Percentiles rank a stretch among this genome's conserved stretches.
Evolutionary conservation across 2,888 invertebrate species (phyloP).

Genomic region (Oeneis ivallda): DNA sequence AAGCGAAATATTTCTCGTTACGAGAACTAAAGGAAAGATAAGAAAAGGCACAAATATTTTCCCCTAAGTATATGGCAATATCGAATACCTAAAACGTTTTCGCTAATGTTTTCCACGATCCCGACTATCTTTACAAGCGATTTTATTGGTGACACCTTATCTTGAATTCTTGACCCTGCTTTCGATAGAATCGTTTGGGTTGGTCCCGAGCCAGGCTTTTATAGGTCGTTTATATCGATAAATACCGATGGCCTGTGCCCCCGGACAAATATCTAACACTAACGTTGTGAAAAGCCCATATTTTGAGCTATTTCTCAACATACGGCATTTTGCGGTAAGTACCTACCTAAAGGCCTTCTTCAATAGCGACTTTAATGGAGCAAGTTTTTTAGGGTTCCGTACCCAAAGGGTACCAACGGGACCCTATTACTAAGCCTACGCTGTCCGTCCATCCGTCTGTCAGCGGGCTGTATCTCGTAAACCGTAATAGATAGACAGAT

Average conservation of each 20-base stretch:
- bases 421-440: no score
- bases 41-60: conserved; percentile 12
- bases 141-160: conserved; percentile 35
- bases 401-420: no score
- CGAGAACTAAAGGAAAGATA: conserved; percentile 6
- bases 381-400: no score
- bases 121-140: conserved; percentile 26
- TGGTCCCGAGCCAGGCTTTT: conserved; percentile 34
- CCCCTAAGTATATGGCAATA: neutral
- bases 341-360: no score
- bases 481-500: no score
- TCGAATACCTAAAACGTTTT: conserved; percentile 17
- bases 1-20: no score
- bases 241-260: conserved; percentile 15
- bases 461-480: no score
- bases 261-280: conserved; percentile 7
- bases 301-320: no score
- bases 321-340: no score
- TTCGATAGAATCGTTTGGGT: conserved; percentile 33
- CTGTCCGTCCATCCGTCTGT: no score
- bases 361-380: no score
- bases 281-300: no score
- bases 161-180: conserved; percentile 25
- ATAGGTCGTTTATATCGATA: conserved; percentile 29
- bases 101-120: conserved; percentile 30